A percentile compares a stretch with the other conserved stretches of the same genome.
Conservation (phyloP, 2,797 vertebrate genomes). For the Microhierax caerulescens region DNA sequence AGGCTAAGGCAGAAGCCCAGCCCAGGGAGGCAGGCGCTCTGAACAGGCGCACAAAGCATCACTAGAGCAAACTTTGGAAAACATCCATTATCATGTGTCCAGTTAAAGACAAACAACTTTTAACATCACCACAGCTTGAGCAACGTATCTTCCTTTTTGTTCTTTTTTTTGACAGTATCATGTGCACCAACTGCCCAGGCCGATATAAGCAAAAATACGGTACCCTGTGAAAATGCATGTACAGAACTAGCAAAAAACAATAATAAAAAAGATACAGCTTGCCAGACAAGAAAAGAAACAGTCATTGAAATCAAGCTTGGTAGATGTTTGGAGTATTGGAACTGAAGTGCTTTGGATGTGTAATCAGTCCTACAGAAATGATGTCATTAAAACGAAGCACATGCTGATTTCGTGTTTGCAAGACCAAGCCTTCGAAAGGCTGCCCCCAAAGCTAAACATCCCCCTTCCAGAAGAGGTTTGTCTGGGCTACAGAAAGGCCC, state of each 20-base stretch:
- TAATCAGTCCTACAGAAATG: not conserved
- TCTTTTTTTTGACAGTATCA: no score
- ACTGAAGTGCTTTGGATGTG: not conserved
- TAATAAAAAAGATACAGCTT: not conserved
- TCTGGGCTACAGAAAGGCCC: not conserved
- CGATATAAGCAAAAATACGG: accelerated
- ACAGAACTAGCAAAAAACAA: not conserved
- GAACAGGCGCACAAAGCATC: not conserved
- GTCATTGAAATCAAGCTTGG: not conserved
- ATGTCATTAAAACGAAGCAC: not conserved
- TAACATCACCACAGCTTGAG: no score
- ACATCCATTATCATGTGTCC: accelerated
- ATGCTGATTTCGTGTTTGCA: no score
- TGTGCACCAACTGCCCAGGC: accelerated
- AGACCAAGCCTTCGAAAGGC: not conserved
- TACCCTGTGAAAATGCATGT: accelerated
- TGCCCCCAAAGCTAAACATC: not conserved
- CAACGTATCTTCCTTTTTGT: accelerated
- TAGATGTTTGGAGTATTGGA: not conserved
- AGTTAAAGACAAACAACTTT: accelerated
- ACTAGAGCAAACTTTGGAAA: not conserved
- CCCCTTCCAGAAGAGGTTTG: not conserved
- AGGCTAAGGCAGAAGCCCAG: not conserved
- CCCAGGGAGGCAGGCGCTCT: no score
- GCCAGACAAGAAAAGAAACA: not conserved